A percentile compares a stretch with the other conserved stretches of the same genome.
phyloP scores from a whole-genome alignment of 2,113 vertebrate genomes.

The Syrmaticus mikado region DNA sequence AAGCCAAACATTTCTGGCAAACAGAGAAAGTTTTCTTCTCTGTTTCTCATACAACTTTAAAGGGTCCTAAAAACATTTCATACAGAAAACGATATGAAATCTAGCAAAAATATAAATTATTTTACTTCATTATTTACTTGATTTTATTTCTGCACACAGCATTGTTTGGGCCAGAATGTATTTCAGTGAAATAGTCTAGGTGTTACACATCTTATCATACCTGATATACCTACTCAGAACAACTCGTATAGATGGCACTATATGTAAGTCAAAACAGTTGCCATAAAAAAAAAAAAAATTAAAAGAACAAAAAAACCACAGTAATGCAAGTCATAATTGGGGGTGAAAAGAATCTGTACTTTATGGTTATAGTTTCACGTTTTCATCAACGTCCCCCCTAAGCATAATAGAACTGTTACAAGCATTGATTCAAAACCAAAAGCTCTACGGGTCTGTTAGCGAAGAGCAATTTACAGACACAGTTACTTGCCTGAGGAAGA shows the following conservation, averaged over 20 bases:
- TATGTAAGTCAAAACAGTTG: not conserved
- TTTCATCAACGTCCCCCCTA: not conserved
- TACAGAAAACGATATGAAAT: not conserved
- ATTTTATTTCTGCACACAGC: not conserved
- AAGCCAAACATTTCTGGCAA: not conserved
- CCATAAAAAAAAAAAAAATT: not conserved
- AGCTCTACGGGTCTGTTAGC: not conserved
- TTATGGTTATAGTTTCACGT: not conserved
- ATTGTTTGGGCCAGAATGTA: not conserved
- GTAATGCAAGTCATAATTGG: not conserved
- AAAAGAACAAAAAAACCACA: not conserved
- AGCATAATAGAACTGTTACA: not conserved
- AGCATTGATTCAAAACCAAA: not conserved
- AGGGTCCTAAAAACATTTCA: not conserved
- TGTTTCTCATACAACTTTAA: not conserved
- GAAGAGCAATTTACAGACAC: not conserved
- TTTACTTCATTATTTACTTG: not conserved
- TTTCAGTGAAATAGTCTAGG: not conserved
- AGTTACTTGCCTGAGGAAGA: not conserved
- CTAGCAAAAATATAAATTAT: not conserved
- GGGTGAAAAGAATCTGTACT: not conserved
- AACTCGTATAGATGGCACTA: not conserved
- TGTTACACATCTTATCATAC: not conserved
- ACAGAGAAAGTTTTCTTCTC: not conserved
- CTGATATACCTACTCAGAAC: not conserved